These are phyloP conservation scores for Actinemys pallida DNA, from an alignment of 2,113 vertebrate species.

Conservation along the genomic window DNA sequence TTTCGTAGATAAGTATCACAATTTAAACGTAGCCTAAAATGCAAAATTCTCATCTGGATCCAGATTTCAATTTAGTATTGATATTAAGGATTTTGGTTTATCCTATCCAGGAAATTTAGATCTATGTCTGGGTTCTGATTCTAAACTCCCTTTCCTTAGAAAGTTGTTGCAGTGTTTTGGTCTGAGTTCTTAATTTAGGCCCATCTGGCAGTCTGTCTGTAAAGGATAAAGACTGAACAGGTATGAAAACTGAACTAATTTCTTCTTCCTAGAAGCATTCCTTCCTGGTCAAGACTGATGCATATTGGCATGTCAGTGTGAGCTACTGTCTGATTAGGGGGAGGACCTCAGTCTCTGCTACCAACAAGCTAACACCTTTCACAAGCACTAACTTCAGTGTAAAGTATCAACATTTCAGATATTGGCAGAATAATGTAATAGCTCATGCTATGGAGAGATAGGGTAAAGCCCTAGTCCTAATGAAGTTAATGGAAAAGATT, in stretches of 20 bases:
- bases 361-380: neutral
- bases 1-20: neutral
- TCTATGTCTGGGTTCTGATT: neutral
- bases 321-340: neutral
- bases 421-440: neutral
- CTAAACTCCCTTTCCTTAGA: neutral
- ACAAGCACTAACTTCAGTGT: neutral
- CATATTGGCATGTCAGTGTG: rapidly evolving
- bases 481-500: neutral
- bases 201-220: rapidly evolving
- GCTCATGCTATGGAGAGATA: neutral
- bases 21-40: neutral
- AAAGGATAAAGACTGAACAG: rapidly evolving
- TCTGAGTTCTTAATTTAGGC: neutral
- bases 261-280: neutral
- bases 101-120: neutral
- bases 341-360: neutral
- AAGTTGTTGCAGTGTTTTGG: neutral
- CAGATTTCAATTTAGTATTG: neutral
- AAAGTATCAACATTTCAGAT: neutral
- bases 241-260: neutral
- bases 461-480: no score
- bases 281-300: neutral
- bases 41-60: neutral
- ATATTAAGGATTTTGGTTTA: neutral